Conservation (phyloP, 2,888 invertebrate genomes). For the Heliconius ethilla region DNA sequence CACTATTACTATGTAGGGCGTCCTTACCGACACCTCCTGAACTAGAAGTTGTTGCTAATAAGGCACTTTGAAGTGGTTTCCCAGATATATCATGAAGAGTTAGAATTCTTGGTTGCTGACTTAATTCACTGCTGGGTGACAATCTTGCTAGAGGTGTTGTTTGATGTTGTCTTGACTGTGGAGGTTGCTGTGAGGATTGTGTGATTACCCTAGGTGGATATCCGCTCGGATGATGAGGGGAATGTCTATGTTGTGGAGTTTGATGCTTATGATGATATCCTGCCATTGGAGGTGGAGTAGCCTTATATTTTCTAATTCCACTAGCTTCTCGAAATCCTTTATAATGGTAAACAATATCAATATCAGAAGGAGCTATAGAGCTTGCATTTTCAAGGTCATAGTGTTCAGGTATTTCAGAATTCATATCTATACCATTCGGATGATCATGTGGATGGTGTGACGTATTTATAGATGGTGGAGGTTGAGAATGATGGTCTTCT, state of each 20-base stretch:
- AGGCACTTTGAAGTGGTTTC: slow-evolving; percentile 93
- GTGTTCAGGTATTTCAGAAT: slow-evolving; percentile 92
- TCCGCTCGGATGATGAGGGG: slow-evolving; percentile 88
- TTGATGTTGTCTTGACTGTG: slow-evolving; percentile 88
- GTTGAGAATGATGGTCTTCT: slow-evolving; percentile 90
- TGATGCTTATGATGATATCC: slow-evolving; percentile 90
- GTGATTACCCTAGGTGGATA: slow-evolving; percentile 88
- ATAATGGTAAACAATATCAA: slow-evolving; percentile 97
- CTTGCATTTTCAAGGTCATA: slow-evolving; percentile 98
- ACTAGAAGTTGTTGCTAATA: slow-evolving; percentile 93
- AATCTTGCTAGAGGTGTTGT: slow-evolving; percentile 94
- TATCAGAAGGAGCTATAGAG: slow-evolving; percentile 98
- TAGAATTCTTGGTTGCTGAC: slow-evolving; percentile 95
- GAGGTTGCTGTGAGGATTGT: slow-evolving; percentile 86
- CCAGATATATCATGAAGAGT: slow-evolving; percentile 96
- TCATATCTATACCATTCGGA: slow-evolving; percentile 87
- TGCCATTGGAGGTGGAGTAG: slow-evolving; percentile 90
- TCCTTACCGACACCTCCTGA: slow-evolving; percentile 94
- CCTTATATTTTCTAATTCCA: slow-evolving; percentile 93
- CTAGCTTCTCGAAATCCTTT: slow-evolving; percentile 94
- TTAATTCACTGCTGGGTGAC: slow-evolving; percentile 95
- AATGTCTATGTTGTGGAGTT: slow-evolving; percentile 88
- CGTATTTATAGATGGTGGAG: slow-evolving; percentile 88
- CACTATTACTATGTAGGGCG: slow-evolving; percentile 94
- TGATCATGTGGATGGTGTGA: slow-evolving; percentile 88